Base-by-base conservation (phyloP, 2,113 vertebrate species). In the Agelaius phoeniceus region DNA sequence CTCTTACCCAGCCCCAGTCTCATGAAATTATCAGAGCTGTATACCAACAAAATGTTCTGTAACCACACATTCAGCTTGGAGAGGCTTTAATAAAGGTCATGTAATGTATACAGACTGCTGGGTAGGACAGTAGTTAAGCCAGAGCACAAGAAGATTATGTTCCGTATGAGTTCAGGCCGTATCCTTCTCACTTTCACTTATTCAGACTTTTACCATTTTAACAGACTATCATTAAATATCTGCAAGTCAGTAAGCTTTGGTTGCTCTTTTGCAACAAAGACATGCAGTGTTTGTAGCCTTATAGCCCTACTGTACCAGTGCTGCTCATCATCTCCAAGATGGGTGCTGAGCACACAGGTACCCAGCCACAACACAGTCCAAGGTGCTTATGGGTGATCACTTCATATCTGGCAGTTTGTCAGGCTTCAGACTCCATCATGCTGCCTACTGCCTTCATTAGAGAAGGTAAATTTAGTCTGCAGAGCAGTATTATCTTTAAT, bases 401-500 rank as follows among this genome's bases (percentile, higher is more conserved):
- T 73, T 69, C 31, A 6, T 9, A 59, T 43, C 1, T 90, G 59
- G 67, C 67, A 87, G 16, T 21, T 76, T 58, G 39, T 57, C 78
- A 90, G 46, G 21, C 37, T 87, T 72, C 88, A 90, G 61, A 58
- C 84, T 95, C 65, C 77, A 61, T 31, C 63, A 16, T 68, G 35
- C 61, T 90, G 80, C 86, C 52, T 84, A 44, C 35, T 63, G 52
- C 37, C 49, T 87, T 81, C 62, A 55, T 72, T 66, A 94, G 49
- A 46, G n/a, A 82, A 90, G 66, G 54, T 62, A 86, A 77, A 83
- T 69, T 85, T 73, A 94, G 68, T 86, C 43, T 89, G 57, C 49
- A 92, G 39, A 54, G 35, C n/a, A 44, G 41, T 24, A 67, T 79
- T 89, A 96, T 84, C 84, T 89, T 76, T 85, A 87, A 96, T 93